Evolutionary conservation across 1,140 invertebrate species (phyloP).

Genomic region (Pachyrhynchus sulphureomaculatus): DNA sequence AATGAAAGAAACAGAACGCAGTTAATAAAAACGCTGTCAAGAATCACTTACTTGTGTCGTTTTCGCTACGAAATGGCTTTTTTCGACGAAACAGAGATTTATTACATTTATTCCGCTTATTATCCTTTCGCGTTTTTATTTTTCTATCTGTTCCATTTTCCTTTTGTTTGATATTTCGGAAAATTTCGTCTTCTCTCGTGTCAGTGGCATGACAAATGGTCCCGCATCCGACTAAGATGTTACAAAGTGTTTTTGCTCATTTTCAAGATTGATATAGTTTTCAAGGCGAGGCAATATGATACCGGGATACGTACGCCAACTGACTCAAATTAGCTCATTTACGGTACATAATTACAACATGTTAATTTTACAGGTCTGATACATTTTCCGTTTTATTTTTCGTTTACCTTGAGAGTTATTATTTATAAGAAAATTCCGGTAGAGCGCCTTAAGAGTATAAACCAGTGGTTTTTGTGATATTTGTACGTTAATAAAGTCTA

Average conservation of each 20-base stretch:
- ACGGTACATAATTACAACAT: no score
- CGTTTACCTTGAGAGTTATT: no score
- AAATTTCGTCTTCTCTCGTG: slow-evolving; percentile 13
- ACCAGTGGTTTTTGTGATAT: no score
- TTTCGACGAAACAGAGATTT: slow-evolving; percentile 29
- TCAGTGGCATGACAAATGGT: slow-evolving; percentile 25
- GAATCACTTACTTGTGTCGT: slow-evolving; percentile 32
- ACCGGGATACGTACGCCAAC: background rate
- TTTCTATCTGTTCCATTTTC: slow-evolving; percentile 24
- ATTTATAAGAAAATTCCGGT: no score
- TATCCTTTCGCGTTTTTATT: slow-evolving; percentile 29
- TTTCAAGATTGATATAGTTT: slow-evolving; percentile 32
- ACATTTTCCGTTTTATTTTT: no score
- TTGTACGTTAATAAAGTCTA: no score
- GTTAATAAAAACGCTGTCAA: slow-evolving; percentile 33
- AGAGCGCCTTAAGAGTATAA: no score
- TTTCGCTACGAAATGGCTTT: slow-evolving; percentile 22
- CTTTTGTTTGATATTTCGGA: slow-evolving; percentile 14
- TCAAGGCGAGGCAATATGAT: background rate
- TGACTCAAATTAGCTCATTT: background rate
- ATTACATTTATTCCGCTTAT: slow-evolving; percentile 35
- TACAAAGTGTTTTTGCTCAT: slow-evolving; percentile 31
- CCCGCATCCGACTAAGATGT: slow-evolving; percentile 25
- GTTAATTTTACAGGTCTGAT: no score
- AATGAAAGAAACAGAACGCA: slow-evolving; percentile 5